Base-by-base conservation (phyloP, 2,113 vertebrate genomes). In the Burhinus bistriatus region DNA sequence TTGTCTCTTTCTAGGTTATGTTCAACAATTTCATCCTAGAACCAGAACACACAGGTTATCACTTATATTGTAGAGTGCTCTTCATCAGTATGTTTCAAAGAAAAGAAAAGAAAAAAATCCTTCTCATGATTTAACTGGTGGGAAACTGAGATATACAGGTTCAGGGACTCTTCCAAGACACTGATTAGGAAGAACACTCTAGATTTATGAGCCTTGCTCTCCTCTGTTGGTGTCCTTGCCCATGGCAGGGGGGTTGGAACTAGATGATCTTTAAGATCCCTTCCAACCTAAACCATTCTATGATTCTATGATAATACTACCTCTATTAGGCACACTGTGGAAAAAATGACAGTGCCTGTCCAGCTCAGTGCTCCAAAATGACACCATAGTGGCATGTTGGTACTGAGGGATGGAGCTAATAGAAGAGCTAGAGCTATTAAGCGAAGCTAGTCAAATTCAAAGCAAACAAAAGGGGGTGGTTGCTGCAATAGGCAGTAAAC, bases 11-110 rank as follows among this genome's bases (percentile, higher is more conserved):
- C 87, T 94, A 92, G 71, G 47, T 84, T 75, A 78, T 64, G 55
- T 75, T 95, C 71, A 90, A 86, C 75, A 80, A 93, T 92, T 92
- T 90, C 71, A 78, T 54, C 68, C 79, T 93, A 88, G 68, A 94
- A 94, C 59, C 66, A 90, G 75, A 95, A 92, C 32, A 72, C 79
- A 86, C 17, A 89, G 15, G 36, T 79, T 93, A 38, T 52, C 68
- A 66, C 58, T 88, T 83, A 19, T 4, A 52, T 23, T 68, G 26
- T 27, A 88, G 36, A 88, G 40, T 77, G n/a, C 10, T 88, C 38
- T 73, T 80, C 36, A 83, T 49, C 27, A 52, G 16, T 73, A 58
- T 30, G 11, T 38, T 34, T 81, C 34, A 85, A 84, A 76, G 34
- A 1, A 49, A 19, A 42, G 12, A 34, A 42, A 32, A 54, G 25